Evolutionary conservation across 2,888 invertebrate species (phyloP).

Genomic region (Eucera pruinosa): DNA sequence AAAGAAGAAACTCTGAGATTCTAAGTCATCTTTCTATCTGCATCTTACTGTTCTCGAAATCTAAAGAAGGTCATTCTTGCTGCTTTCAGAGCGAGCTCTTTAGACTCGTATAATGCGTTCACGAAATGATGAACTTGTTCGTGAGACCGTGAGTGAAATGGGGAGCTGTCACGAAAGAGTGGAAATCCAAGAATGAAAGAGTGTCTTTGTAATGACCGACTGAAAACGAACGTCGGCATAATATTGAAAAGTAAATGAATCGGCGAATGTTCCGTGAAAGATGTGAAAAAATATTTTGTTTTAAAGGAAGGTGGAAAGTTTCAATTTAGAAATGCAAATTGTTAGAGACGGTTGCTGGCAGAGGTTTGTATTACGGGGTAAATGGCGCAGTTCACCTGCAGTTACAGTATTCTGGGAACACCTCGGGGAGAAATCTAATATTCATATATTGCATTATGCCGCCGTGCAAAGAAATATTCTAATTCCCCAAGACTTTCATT

Average conservation of each 20-base stretch:
- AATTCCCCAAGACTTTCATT: not conserved
- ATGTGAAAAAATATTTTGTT: not conserved
- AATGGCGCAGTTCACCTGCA: not conserved
- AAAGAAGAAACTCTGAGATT: not conserved
- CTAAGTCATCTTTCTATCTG: not conserved
- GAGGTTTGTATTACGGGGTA: not conserved
- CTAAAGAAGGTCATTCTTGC: not conserved
- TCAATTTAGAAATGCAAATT: conserved; percentile 14
- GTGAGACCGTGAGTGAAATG: not conserved
- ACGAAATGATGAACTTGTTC: conserved; percentile 15
- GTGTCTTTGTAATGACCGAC: conserved; percentile 13
- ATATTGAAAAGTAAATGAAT: conserved; percentile 18
- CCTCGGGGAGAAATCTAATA: not conserved
- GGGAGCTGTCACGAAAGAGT: not conserved
- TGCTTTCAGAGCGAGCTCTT: conserved; percentile 1
- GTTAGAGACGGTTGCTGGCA: not conserved
- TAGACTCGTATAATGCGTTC: conserved; percentile 2
- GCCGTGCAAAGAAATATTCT: not conserved
- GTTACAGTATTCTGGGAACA: not conserved
- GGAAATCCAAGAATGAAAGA: not conserved
- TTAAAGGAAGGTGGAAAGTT: not conserved
- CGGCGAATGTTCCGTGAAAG: not conserved
- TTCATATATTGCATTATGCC: not conserved
- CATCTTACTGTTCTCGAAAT: not conserved
- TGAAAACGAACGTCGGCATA: conserved; percentile 14